These are phyloP conservation scores for Halichondria panicea DNA, from an alignment of 37 sponge, comb jelly and placozoan species.

Conservation along the genomic window DNA sequence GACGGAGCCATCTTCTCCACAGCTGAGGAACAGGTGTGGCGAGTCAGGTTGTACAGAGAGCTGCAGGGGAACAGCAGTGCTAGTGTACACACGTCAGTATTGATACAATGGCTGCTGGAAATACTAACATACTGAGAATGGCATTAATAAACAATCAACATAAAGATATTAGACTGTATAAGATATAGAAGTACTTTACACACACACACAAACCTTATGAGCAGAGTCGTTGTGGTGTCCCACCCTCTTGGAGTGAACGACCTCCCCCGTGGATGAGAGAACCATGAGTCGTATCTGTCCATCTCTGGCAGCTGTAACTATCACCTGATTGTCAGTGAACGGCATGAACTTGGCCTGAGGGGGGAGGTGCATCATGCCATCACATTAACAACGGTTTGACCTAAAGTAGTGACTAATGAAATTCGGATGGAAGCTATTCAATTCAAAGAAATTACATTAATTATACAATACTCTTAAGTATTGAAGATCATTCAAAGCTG, in stretches of 20 bases:
- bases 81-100: neutral
- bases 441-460: neutral
- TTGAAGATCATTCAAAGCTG: too few relatives aligned
- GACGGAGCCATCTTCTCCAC: slow-evolving; percentile 89
- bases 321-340: slow-evolving; percentile 42
- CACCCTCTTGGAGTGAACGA: slow-evolving; percentile 57
- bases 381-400: neutral
- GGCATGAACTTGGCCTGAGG: slow-evolving; percentile 92
- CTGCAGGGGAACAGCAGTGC: slow-evolving; percentile 10
- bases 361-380: neutral
- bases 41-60: slow-evolving; percentile 71
- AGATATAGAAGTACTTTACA: too few relatives aligned
- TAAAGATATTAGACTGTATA: neutral
- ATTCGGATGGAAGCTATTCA: neutral
- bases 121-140: neutral
- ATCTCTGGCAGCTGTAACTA: slow-evolving; percentile 89
- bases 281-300: slow-evolving; percentile 75
- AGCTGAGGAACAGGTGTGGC: slow-evolving; percentile 81
- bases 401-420: neutral
- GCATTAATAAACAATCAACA: neutral
- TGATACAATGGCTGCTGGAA: neutral
- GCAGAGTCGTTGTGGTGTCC: slow-evolving; percentile 87
- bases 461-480: too few relatives aligned
- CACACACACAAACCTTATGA: slow-evolving; percentile 86
- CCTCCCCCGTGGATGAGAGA: slow-evolving; percentile 50